Conservation (phyloP, 1,140 invertebrate species). For the Lordiphosa clarofinis region DNA sequence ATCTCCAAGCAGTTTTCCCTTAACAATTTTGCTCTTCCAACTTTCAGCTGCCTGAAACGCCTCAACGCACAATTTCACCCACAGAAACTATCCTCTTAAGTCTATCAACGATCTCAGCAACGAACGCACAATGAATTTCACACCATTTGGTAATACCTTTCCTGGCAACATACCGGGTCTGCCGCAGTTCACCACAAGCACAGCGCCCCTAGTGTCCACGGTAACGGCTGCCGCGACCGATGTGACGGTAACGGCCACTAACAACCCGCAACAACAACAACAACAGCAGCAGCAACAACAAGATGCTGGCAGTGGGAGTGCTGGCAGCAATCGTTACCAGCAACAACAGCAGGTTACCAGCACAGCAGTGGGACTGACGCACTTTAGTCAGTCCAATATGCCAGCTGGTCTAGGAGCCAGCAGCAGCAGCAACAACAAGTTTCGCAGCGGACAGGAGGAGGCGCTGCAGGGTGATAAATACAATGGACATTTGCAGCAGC, state of each 20-base stretch:
- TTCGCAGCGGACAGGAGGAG: constrained; percentile 55
- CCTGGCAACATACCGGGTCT: constrained; percentile 82
- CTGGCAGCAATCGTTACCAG: constrained; percentile 59
- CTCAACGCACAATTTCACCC: constrained; percentile 22
- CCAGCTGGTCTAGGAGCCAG: constrained; percentile 21
- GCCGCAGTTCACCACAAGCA: constrained; percentile 84
- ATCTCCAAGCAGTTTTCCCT: too few relatives aligned
- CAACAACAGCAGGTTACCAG: constrained; percentile 53
- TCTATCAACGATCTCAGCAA: constrained; percentile 11
- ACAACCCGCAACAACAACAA: constrained; percentile 55
- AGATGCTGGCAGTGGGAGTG: constrained; percentile 16
- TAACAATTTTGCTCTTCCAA: not conserved
- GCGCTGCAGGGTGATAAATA: constrained; percentile 63
- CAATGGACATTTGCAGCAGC: constrained; percentile 68
- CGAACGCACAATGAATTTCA: constrained; percentile 84
- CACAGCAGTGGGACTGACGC: constrained; percentile 61
- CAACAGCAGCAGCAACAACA: constrained; percentile 50
- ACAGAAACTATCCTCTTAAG: constrained; percentile 1
- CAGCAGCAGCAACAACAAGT: constrained; percentile 43
- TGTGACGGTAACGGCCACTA: constrained; percentile 52
- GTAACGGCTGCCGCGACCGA: constrained; percentile 62
- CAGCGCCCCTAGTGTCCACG: constrained; percentile 69
- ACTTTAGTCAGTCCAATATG: constrained; percentile 64
- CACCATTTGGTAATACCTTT: constrained; percentile 84
- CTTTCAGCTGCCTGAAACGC: constrained; percentile 28